A percentile compares a stretch with the other conserved stretches of the same genome.
phyloP scores from a whole-genome alignment of 2,113 vertebrate genomes.

The Phalacrocorax carbo region DNA sequence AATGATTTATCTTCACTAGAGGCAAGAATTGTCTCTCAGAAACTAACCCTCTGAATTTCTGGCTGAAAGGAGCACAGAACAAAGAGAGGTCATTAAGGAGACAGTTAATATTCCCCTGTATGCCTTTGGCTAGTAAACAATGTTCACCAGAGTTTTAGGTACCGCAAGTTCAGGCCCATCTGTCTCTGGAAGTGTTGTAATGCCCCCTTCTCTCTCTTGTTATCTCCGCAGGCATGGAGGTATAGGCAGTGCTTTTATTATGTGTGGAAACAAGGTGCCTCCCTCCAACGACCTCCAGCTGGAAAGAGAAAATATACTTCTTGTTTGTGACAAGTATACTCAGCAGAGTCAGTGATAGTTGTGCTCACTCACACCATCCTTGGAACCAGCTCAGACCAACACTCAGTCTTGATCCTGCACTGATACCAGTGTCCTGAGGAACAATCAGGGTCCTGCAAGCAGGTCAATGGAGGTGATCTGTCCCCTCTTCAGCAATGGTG shows the following conservation, averaged over 20 bases:
- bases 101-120: background rate
- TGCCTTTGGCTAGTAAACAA: background rate
- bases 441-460: background rate
- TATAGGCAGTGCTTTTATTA: background rate
- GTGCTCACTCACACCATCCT: background rate
- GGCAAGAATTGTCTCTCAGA: background rate
- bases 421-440: background rate
- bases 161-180: background rate
- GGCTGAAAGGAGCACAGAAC: background rate
- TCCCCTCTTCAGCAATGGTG: background rate
- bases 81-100: background rate
- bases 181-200: background rate
- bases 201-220: background rate
- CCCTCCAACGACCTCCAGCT: background rate
- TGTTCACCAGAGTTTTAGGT: background rate
- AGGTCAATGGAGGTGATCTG: accelerated
- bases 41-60: background rate
- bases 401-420: background rate
- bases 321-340: background rate
- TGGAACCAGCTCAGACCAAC: background rate
- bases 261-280: background rate
- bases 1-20: background rate
- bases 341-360: background rate
- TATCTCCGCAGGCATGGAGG: background rate
- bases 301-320: background rate